Percentiles rank a stretch among this genome's conserved stretches.
Evolutionary conservation across 1,140 invertebrate genomes (phyloP).

Genomic region (Trachelipus rathkii): DNA sequence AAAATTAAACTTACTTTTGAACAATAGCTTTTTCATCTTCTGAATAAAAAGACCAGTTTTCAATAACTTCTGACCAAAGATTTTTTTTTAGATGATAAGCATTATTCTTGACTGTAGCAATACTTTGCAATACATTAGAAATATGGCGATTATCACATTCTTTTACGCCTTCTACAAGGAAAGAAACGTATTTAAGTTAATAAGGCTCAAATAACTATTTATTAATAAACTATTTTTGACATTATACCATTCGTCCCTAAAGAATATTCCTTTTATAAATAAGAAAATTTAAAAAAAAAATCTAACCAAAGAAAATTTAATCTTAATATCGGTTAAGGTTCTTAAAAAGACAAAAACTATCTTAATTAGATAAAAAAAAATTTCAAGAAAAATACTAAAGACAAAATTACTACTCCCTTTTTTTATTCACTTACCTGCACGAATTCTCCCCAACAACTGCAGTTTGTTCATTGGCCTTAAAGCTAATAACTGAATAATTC

Average conservation of each 20-base stretch:
- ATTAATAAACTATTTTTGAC: background rate
- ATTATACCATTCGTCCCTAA: background rate
- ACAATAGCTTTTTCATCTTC: conserved; percentile 66
- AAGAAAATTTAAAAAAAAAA: background rate
- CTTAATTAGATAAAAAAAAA: background rate
- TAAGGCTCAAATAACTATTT: background rate
- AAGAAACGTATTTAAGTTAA: background rate
- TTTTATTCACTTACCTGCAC: conserved; percentile 61
- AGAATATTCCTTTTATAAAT: background rate
- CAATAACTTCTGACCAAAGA: conserved; percentile 86
- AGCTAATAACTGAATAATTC: conserved; percentile 87
- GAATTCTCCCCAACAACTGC: conserved; percentile 73
- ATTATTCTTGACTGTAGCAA: conserved; percentile 77
- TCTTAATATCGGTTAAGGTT: background rate
- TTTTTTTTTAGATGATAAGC: conserved; percentile 76
- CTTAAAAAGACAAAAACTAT: background rate
- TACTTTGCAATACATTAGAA: conserved; percentile 68
- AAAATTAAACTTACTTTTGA: conserved; percentile 14
- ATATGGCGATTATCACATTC: conserved; percentile 73
- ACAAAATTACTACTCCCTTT: background rate
- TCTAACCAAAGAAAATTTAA: too few species aligned
- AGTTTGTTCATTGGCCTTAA: conserved; percentile 87
- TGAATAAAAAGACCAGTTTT: conserved; percentile 89
- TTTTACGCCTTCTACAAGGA: conserved; percentile 73
- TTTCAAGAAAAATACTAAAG: background rate